These are phyloP conservation scores for Drosophila villosipedis DNA, from an alignment of 2,888 invertebrate species.

Conservation along the genomic window DNA sequence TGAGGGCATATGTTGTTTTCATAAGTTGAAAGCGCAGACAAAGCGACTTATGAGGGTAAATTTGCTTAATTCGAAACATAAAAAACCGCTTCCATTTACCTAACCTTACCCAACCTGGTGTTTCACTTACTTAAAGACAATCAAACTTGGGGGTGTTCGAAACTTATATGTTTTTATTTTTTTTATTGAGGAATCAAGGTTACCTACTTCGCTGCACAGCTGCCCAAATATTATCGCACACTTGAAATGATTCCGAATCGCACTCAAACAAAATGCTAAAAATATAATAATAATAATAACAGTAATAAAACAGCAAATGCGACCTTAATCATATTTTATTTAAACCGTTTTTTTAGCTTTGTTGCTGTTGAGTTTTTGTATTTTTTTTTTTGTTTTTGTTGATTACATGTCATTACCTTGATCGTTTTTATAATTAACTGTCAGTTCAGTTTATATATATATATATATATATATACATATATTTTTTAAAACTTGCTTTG, in stretches of 20 bases:
- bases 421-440: slow-evolving; percentile 71
- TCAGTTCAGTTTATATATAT: slow-evolving; percentile 37
- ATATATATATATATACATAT: slow-evolving; percentile 30
- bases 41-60: slow-evolving; percentile 7
- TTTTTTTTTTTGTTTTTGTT: slow-evolving; percentile 13
- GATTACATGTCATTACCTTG: slow-evolving; percentile 70
- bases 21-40: background rate
- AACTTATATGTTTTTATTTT: slow-evolving; percentile 1
- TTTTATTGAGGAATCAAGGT: slow-evolving; percentile 31
- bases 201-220: slow-evolving; percentile 21
- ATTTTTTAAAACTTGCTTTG: slow-evolving; percentile 4
- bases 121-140: slow-evolving; percentile 31
- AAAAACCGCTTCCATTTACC: slow-evolving; percentile 4
- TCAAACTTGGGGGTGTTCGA: slow-evolving; percentile 13
- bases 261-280: slow-evolving; percentile 2
- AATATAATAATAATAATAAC: slow-evolving; percentile 9
- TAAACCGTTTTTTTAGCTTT: slow-evolving; percentile 33
- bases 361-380: background rate
- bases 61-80: slow-evolving; percentile 14
- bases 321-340: slow-evolving; percentile 66
- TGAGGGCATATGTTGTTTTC: background rate
- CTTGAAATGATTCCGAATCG: slow-evolving; percentile 23
- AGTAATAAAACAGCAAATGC: slow-evolving; percentile 22
- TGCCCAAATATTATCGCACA: slow-evolving; percentile 18
- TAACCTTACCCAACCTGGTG: background rate